Conservation (phyloP, 2,888 invertebrate species). For the Brachyptera risi region DNA sequence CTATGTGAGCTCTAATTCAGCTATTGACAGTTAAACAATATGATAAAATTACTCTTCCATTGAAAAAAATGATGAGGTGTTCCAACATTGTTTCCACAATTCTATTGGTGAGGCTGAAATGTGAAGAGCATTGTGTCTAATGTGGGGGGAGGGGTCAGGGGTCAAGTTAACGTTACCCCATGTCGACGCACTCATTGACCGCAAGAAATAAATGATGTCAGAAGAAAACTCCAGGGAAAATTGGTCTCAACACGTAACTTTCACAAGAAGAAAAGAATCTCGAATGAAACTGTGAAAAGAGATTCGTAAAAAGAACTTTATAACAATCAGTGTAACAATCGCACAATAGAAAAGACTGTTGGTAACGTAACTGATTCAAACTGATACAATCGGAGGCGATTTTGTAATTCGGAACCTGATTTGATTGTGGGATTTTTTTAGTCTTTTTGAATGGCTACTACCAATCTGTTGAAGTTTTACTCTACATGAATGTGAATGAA, state of each 20-base stretch:
- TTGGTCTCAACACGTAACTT: not conserved
- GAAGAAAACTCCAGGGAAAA: not conserved
- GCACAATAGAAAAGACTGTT: not conserved
- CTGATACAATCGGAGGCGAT: not conserved
- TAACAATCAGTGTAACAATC: not conserved
- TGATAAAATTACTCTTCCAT: too few relatives aligned
- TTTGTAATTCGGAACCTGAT: not conserved
- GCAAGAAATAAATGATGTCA: not conserved
- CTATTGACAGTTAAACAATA: too few relatives aligned
- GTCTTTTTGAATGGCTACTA: not conserved
- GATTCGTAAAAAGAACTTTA: not conserved
- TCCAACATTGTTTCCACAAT: too few relatives aligned
- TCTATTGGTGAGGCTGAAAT: too few relatives aligned
- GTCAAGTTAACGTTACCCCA: conserved; percentile 3
- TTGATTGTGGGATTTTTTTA: not conserved
- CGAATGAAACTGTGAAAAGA: not conserved
- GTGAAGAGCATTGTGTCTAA: too few relatives aligned
- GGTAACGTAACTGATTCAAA: not conserved
- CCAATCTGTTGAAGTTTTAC: not conserved
- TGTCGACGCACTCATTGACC: not conserved
- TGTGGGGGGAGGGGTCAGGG: not conserved
- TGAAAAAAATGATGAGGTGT: too few relatives aligned
- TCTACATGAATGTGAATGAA: not conserved
- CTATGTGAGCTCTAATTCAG: too few relatives aligned
- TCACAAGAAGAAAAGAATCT: not conserved